Evolutionary conservation across 1,140 invertebrate genomes (phyloP), one percentile per base, ranked within the genome.

Genomic region (Littorina saxatilis): DNA sequence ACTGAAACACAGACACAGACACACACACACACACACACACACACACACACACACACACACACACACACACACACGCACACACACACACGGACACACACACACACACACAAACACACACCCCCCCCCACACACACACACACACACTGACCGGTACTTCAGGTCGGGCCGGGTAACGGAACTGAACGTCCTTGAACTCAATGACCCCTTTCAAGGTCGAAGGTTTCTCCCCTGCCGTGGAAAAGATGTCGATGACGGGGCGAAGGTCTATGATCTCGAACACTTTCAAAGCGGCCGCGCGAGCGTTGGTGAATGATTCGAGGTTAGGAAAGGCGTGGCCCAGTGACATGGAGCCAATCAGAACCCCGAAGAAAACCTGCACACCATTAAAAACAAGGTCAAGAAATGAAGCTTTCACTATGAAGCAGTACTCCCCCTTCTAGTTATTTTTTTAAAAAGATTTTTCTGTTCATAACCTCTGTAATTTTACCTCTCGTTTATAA

Each of bases 321-420:
- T 96, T 96, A 0, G 96, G 96, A 15, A 96, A 95, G 1, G 96
- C 95, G 85, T 97, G 94, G 37, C 96, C 95, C 13, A 98, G 93
- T 86, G 96, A 96, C 91, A 97, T 96, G 0, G 96, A 96, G 0
- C 96, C 96, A 84, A 95, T 95, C 66, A 98, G 93, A 0, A 98
- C 95, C 37, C 96, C 85, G 35, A 91, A 86, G 66, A 91, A 91
- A n/a, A 91, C 86, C 89, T 90, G 80, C 7, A 86, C 76, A 13
- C n/a, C 9, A 50, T 20, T n/a, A n/a, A n/a, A n/a, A n/a, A n/a
- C n/a, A n/a, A n/a, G n/a, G n/a, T n/a, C n/a, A n/a, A n/a, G n/a
- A n/a, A n/a, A n/a, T n/a, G n/a, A n/a, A n/a, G n/a, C n/a, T n/a
- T n/a, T n/a, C n/a, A n/a, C n/a, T n/a, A n/a, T n/a, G n/a, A n/a